Evolutionary conservation across 2,113 vertebrate species (phyloP), one percentile per base, ranked within the genome.

Genomic region (Hemichromis elongatus): DNA sequence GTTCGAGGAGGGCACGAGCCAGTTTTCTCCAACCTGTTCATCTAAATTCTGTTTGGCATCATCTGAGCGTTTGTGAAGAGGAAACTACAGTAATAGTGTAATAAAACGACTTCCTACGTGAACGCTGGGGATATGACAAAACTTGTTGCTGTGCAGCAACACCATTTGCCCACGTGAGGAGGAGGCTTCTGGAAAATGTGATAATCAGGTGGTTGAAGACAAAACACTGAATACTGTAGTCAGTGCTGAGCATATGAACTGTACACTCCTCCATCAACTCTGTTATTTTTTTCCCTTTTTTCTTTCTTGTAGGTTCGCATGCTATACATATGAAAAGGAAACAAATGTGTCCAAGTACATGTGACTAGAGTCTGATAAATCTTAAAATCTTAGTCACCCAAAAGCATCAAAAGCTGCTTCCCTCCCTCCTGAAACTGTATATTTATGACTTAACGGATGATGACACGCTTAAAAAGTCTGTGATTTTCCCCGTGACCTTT

Each of bases 21-120:
- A 89, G 78, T 87, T 92, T 80, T 70, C 88, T 88, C 84, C 88
- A 92, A 94, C 90, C 91, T 91, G 91, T 92, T 92, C 81, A 82
- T 92, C 87, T 92, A 78, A 79, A 90, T 84, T 85, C 87, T 81
- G 53, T 56, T 68, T 89, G 91, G 92, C 92, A 86, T 89, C 77
- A 26, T 54, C 68, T 1, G 33, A 10, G 70, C 52, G 57, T 88
- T 86, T 83, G 81, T 66, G 79, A 21, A 66, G 68, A 56, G 40
- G 59, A 50, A 79, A 77, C 56, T 84, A 77, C 84, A 88, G 81
- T 90, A 80, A 91, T 83, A 66, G 59, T 35, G 79, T 78, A 42
- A 81, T 57, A 82, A 87, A 81, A 84, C 30, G 83, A 56, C 86
- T 77, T 79, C 56, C 80, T 73, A 55, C 57, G 80, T 40, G 33